Base-by-base conservation (phyloP, 2,888 invertebrate species). In the Pseudococcus jackbeardsleyi region DNA sequence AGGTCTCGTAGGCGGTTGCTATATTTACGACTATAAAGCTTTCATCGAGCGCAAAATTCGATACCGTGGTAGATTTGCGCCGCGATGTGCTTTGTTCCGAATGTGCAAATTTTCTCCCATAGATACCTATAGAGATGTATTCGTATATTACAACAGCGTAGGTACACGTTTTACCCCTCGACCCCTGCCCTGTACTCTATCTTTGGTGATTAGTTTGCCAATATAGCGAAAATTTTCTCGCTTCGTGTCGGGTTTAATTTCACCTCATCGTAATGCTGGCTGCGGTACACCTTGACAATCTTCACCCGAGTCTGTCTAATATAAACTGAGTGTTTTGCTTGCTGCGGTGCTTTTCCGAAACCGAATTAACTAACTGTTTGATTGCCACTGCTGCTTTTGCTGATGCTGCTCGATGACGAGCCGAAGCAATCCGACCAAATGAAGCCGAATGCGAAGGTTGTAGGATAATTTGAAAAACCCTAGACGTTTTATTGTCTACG, bases 11-110 rank as follows among this genome's bases (percentile, higher is more conserved):
- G 77, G 77, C 77, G 77, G 33, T 17, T 77, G 33, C 77, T 39
- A 22, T 33, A 77, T 33, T 77, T 77, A 77, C 17, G 77, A 42
- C 77, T 77, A 39, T 77, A 77, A 77, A 77, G 77, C 77, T 77
- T 77, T 77, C 77, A 42, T 77, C 77, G 77, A 77, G 77, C 77
- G 77, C 26, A 26, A 33, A 39, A 39, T 77, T 77, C 77, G 77
- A 77, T 77, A 77, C 54, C n/a, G 42, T 42, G n/a, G 54, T 54
- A 54, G 54, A 54, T 54, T 54, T 54, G 54, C 54, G n/a, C 54
- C n/a, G 54, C 54, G 42, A 42, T 42, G 42, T 42, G 54, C 54
- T 54, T 54, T 54, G 54, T 54, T 54, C 54, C 54, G 54, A 54
- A n/a, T 54, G 54, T 54, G 54, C 54, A 54, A 54, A 54, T 54